Base-by-base conservation (phyloP, 2,888 invertebrate genomes). In the Muschampia plurimacula region DNA sequence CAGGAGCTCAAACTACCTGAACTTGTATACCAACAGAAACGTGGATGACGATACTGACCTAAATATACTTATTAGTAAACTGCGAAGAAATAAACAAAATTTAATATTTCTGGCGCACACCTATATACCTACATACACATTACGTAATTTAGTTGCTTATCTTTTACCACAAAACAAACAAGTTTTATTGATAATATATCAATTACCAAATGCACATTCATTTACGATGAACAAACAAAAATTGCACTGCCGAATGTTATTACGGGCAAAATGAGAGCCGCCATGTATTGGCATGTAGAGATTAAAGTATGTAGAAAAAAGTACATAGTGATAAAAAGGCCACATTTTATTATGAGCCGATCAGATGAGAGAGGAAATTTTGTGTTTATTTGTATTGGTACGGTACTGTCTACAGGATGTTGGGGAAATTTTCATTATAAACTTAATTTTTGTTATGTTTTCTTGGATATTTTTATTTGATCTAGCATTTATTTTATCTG, bases 301-400 rank as follows among this genome's bases (percentile, higher is more conserved):
- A 87, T 88, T 88, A 86, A 86, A 82, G 77, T 83, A 93, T 85
- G 92, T 93, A 93, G 92, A 93, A 93, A 94, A 93, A 93, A 92
- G 92, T 93, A 93, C 87, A 93, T 93, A 92, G 88, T 90, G 91
- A 90, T 92, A 93, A 93, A 94, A 93, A 94, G 91, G 88, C 88
- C 91, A 89, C 92, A 92, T 92, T 93, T 93, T 93, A 92, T 92
- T 94, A 93, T 93, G 92, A 92, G 86, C 85, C 88, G 89, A 92
- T 93, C 90, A 89, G 91, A 85, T 79, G 86, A 79, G 80, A 78
- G 86, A 82, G 78, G 85, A 84, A 83, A 84, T 85, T 82, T 82
- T 80, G 84, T 78, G 80, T 85, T 84, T 87, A 89, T 89, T 86
- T 84, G 89, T 84, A 81, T 81, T 82, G 80, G 83, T 82, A 79